These are phyloP conservation scores for Aproaerema taeniolella DNA, from an alignment of 2,888 invertebrate genomes.

Conservation along the genomic window DNA sequence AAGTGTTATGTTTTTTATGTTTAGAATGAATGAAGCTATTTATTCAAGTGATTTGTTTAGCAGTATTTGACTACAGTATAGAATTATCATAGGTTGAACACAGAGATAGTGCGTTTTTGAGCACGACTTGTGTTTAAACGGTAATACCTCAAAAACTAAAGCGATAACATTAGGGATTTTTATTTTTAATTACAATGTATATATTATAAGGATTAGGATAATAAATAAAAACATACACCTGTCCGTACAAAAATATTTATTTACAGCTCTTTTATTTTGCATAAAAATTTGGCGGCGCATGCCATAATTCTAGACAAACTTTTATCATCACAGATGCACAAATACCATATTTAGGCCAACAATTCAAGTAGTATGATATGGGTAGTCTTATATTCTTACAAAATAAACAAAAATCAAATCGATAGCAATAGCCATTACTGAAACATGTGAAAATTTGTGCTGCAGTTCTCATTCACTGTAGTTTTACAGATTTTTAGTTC, in stretches of 20 bases:
- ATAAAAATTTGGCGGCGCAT: conserved; percentile 9
- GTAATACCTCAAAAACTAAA: no score
- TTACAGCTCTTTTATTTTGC: conserved; percentile 9
- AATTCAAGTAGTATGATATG: conserved; percentile 9
- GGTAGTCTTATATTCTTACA: conserved; percentile 6
- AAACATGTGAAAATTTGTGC: conserved; percentile 10
- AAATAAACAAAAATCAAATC: conserved; percentile 7
- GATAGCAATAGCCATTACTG: conserved; percentile 12
- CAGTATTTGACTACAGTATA: no score
- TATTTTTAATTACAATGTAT: no score
- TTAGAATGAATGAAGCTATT: no score
- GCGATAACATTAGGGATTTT: no score
- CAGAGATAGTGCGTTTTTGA: no score
- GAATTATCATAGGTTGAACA: no score
- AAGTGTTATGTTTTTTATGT: no score
- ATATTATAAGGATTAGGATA: neutral
- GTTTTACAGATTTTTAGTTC: conserved; percentile 11
- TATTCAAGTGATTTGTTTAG: no score
- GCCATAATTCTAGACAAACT: conserved; percentile 12
- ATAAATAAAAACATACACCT: neutral
- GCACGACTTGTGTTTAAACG: no score
- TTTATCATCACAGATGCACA: conserved; percentile 4
- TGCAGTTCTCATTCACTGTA: conserved; percentile 11
- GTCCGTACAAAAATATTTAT: conserved; percentile 10
- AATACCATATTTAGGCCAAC: conserved; percentile 10